These are phyloP conservation scores for Pseudomyrmex cubaensis DNA, from an alignment of 1,140 invertebrate species.

Conservation along the genomic window DNA sequence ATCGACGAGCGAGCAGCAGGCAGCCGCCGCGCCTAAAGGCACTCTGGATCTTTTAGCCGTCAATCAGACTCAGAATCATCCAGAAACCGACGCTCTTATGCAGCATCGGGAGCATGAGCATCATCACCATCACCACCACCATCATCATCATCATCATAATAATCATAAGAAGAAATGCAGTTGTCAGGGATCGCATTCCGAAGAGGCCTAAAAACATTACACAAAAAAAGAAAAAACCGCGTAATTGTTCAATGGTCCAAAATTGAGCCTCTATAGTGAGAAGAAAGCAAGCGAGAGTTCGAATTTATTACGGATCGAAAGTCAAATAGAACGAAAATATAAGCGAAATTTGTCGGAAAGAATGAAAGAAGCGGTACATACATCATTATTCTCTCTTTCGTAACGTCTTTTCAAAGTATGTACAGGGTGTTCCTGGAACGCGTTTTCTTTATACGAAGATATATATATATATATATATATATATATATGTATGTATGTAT, in stretches of 20 bases:
- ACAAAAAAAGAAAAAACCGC: background rate
- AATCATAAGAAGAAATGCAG: constrained; percentile 83
- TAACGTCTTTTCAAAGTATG: constrained; percentile 12
- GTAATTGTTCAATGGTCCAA: background rate
- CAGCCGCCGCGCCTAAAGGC: constrained; percentile 70
- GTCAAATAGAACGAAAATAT: background rate
- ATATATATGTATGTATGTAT: too few relatives aligned
- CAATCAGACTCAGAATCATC: constrained; percentile 81
- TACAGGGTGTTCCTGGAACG: constrained; percentile 7
- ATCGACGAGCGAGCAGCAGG: constrained; percentile 66
- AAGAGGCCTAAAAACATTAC: constrained; percentile 78
- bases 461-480: too few relatives aligned
- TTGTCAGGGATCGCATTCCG: constrained; percentile 80
- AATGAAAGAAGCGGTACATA: background rate
- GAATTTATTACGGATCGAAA: background rate
- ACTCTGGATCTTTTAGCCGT: constrained; percentile 80
- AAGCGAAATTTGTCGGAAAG: background rate
- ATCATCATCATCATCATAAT: constrained; percentile 77
- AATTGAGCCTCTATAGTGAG: background rate
- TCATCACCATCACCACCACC: constrained; percentile 74
- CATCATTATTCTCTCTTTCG: constrained; percentile 1
- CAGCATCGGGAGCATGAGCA: constrained; percentile 70
- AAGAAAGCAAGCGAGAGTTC: background rate
- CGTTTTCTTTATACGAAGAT: too few relatives aligned
- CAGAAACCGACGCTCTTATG: constrained; percentile 80